Conservation (phyloP, 2,888 invertebrate genomes). For the Hypena proboscidalis region DNA sequence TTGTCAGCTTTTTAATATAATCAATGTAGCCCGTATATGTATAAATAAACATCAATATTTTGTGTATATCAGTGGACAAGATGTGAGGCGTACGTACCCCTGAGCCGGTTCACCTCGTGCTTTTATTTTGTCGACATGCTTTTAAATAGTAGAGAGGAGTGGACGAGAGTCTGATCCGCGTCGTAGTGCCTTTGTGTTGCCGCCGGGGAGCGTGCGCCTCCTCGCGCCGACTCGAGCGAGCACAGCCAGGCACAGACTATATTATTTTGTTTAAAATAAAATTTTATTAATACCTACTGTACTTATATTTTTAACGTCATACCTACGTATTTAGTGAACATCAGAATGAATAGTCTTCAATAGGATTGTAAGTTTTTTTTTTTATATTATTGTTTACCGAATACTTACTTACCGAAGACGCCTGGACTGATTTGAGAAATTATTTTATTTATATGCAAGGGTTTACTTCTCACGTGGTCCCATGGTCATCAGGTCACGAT, state of each 20-base stretch:
- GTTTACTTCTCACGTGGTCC: too few species aligned
- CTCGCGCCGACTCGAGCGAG: slow-evolving; percentile 49
- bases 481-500: too few species aligned
- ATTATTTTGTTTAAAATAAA: slow-evolving; percentile 82
- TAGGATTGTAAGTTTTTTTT: too few species aligned
- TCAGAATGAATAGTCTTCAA: background rate
- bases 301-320: slow-evolving; percentile 31
- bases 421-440: too few species aligned
- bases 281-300: slow-evolving; percentile 68
- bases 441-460: too few species aligned
- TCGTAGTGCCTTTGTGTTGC: slow-evolving; percentile 21
- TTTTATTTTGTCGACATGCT: slow-evolving; percentile 49
- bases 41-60: slow-evolving; percentile 74
- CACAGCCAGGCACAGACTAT: slow-evolving; percentile 69
- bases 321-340: slow-evolving; percentile 2
- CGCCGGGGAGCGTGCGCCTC: slow-evolving; percentile 45
- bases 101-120: slow-evolving; percentile 40
- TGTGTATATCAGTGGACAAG: slow-evolving; percentile 72
- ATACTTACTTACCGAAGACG: too few species aligned
- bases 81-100: slow-evolving; percentile 62
- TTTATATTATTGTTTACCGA: too few species aligned
- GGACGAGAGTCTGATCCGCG: slow-evolving; percentile 27
- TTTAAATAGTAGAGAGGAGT: slow-evolving; percentile 40
- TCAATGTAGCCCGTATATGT: slow-evolving; percentile 70
- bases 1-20: slow-evolving; percentile 80